phyloP scores from a whole-genome alignment of 2,888 invertebrate genomes.

The Craniophora ligustri region DNA sequence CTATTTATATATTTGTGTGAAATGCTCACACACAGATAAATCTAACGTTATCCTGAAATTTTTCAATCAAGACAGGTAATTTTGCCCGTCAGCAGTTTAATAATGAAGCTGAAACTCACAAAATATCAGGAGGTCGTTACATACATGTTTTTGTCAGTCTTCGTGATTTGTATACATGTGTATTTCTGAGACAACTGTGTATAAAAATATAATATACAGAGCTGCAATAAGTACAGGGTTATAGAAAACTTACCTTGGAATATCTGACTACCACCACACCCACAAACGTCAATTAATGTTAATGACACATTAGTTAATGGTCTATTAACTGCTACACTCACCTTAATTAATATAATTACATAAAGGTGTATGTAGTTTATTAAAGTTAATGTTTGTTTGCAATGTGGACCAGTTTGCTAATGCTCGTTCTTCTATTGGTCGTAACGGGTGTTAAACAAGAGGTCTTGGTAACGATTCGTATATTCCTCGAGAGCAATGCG shows the following conservation, averaged over 20 bases:
- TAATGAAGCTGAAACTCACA: too few relatives aligned
- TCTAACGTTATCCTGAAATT: too few relatives aligned
- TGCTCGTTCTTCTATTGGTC: too few relatives aligned
- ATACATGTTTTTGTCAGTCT: not conserved
- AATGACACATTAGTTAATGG: not conserved
- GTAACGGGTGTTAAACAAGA: too few relatives aligned
- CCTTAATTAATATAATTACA: not conserved
- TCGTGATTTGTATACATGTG: conserved; percentile 6
- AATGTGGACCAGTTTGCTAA: too few relatives aligned
- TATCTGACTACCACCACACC: not conserved
- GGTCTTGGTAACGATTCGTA: too few relatives aligned
- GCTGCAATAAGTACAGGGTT: not conserved
- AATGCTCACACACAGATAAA: not conserved
- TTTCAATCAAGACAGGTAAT: too few relatives aligned
- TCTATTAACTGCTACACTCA: not conserved
- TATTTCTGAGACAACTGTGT: conserved; percentile 3
- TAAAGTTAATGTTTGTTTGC: too few relatives aligned
- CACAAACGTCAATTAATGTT: not conserved
- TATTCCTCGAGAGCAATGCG: too few relatives aligned
- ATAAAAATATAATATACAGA: not conserved
- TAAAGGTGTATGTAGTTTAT: too few relatives aligned
- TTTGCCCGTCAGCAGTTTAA: too few relatives aligned
- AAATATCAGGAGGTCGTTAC: too few relatives aligned
- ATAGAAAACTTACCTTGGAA: not conserved
- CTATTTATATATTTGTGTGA: conserved; percentile 8